phyloP scores from a whole-genome alignment of 2,888 invertebrate species.

The Ashinkailepas kermadecensis region DNA sequence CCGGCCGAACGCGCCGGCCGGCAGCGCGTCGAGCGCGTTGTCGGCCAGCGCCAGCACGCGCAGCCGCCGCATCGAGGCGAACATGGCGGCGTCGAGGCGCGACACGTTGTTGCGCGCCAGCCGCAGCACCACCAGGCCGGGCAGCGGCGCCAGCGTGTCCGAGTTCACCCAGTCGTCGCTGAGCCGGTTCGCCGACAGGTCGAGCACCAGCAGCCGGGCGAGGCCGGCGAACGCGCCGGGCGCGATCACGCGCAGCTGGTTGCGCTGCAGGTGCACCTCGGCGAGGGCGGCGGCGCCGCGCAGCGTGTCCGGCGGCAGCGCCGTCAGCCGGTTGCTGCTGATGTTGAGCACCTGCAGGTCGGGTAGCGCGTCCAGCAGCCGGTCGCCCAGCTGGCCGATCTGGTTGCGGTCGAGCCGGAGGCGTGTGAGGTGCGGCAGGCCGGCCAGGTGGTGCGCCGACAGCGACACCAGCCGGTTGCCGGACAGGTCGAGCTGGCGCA shows the following conservation, averaged over 20 bases:
- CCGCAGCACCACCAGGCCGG: constrained; percentile 70
- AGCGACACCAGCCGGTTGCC: constrained; percentile 68
- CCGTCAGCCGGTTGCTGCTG: constrained; percentile 70
- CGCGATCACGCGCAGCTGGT: constrained; percentile 76
- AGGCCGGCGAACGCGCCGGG: constrained; percentile 76
- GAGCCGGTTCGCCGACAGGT: constrained; percentile 42
- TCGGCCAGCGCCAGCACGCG: constrained; percentile 56
- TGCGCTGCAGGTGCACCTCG: constrained; percentile 83
- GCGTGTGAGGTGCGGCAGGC: constrained; percentile 38
- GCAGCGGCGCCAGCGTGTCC: constrained; percentile 65
- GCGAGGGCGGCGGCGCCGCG: constrained; percentile 57
- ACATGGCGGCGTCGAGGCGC: constrained; percentile 63
- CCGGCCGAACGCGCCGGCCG: constrained; percentile 61
- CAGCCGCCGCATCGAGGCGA: constrained; percentile 73
- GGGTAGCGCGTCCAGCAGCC: constrained; percentile 65
- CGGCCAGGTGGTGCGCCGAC: constrained; percentile 62
- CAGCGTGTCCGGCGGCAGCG: constrained; percentile 73
- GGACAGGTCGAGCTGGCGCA: constrained; percentile 30
- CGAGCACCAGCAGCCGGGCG: constrained; percentile 68
- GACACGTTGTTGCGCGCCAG: constrained; percentile 81
- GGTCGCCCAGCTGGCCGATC: constrained; percentile 65
- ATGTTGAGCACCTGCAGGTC: constrained; percentile 65
- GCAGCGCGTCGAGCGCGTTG: constrained; percentile 67
- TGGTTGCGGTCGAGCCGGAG: constrained; percentile 41
- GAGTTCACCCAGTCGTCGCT: constrained; percentile 44